These are phyloP conservation scores for Drosophila bocki DNA, from an alignment of 1,140 invertebrate genomes.

Conservation along the genomic window DNA sequence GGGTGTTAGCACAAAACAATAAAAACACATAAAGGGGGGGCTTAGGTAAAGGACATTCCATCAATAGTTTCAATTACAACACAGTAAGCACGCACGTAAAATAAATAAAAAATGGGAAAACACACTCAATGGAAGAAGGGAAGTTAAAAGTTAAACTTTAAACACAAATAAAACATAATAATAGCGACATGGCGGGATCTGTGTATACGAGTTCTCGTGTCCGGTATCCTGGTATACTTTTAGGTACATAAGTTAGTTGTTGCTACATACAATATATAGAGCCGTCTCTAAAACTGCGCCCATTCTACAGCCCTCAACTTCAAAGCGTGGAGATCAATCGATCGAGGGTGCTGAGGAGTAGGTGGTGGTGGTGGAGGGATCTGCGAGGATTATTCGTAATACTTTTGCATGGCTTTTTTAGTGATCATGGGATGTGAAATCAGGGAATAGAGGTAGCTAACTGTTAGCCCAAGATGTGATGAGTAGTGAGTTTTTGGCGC, in stretches of 20 bases:
- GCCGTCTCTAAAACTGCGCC: slow-evolving; percentile 10
- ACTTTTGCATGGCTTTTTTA: slow-evolving; percentile 17
- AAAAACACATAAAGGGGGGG: slow-evolving; percentile 20
- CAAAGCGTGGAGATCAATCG: slow-evolving; percentile 58
- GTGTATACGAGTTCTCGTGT: slow-evolving; percentile 14
- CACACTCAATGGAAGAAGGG: background rate
- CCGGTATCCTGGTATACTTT: slow-evolving; percentile 34
- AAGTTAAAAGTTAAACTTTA: slow-evolving; percentile 34
- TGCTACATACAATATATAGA: slow-evolving; percentile 14
- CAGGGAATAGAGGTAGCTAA: slow-evolving; percentile 26
- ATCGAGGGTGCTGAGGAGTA: slow-evolving; percentile 8
- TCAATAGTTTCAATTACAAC: slow-evolving; percentile 29
- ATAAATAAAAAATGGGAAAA: slow-evolving; percentile 10
- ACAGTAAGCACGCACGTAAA: slow-evolving; percentile 30
- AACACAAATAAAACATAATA: slow-evolving; percentile 31
- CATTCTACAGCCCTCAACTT: slow-evolving; percentile 40
- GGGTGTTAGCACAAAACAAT: slow-evolving; percentile 37
- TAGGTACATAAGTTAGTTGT: slow-evolving; percentile 58
- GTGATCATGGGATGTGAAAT: background rate
- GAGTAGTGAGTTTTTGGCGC: slow-evolving; percentile 31
- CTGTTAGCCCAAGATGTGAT: slow-evolving; percentile 17
- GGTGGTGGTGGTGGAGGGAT: slow-evolving; percentile 4
- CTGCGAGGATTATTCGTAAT: slow-evolving; percentile 39
- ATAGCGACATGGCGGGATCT: slow-evolving; percentile 24
- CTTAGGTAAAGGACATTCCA: slow-evolving; percentile 17